Base-by-base conservation (phyloP, 1,140 invertebrate genomes). In the Drosophila ohnishii region DNA sequence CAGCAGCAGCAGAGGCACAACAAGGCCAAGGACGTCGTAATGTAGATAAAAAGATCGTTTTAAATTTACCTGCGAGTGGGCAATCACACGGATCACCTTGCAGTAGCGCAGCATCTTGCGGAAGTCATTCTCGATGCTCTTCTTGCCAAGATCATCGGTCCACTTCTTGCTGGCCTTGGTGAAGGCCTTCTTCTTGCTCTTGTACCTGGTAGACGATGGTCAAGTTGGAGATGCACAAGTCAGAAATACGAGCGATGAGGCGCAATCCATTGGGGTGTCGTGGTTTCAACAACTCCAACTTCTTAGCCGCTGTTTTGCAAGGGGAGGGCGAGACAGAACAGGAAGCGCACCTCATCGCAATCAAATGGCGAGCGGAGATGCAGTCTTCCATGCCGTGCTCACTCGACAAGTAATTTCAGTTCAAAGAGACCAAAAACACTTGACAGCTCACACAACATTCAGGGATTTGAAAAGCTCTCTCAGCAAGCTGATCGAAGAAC, bases 181-280 rank as follows among this genome's bases (percentile, higher is more conserved):
- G 93, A 99, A 99, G 80, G 99, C 99, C 97, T 99, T 99, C 97
- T 99, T 99, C 95, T 99, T 99, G 92, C 97, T 98, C 93, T 98
- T 98, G 94, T 98, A 99, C 99, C 99, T 99, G 79, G 32, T 70
- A 57, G 57, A 75, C 56, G 51, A 59, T 72, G 63, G 61, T 65
- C 63, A 71, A 65, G 75, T 79, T 76, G 48, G 5, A 47, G 66
- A 64, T 35, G 60, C 59, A 63, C 13, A 32, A 62, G 62, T 71
- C 42, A 71, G 44, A 71, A 71, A 40, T 19, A 22, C 65, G 61
- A 70, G 63, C 35, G 65, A 63, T 14, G 37, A 22, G 55, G 56
- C 51, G 64, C 59, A 57, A 42, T 61, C 60, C 62, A 78, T 78
- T 78, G 60, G 72, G 50, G 22, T 51, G 51, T 53, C 50, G 50